Evolutionary conservation across 2,113 vertebrate genomes (phyloP), one percentile per base, ranked within the genome.

Genomic region (Zosterops pallidus): DNA sequence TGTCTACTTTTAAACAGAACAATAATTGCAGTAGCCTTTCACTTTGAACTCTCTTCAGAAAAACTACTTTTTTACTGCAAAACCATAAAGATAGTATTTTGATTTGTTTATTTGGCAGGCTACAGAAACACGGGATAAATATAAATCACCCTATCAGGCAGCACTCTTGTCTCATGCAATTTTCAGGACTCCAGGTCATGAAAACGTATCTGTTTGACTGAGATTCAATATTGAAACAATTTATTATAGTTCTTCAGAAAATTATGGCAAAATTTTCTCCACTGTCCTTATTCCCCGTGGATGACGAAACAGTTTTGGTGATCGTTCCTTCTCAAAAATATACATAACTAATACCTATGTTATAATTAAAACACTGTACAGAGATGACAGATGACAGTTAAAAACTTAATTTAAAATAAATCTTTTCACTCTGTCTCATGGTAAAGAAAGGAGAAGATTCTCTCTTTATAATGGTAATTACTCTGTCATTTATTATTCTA

Each of bases 321-420:
- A 97, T 98, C 95, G 67, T 95, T 97, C 97, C 96, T 96, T 97
- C 97, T 97, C 96, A 98, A 98, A 99, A 99, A 99, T 99, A 99
- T 98, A 99, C 98, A 98, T 98, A 98, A 99, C 98, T 98, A 99
- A 99, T 99, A 99, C 98, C 98, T 98, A 99, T 99, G 99, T 99
- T 99, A 99, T 99, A 99, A 99, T 99, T 99, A 99, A 98, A 98
- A 98, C 98, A 98, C 98, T 97, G 98, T 99, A 98, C 98, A 96
- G 98, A 98, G 99, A 99, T 99, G 99, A 99, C 99, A 99, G 99
- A 99, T 99, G 99, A 99, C 99, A 99, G 99, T 99, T 99, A 99
- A 99, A 99, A 99, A 99, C 99, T 99, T 99, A 99, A 99, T 99
- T 99, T 99, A 99, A 99, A 99, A 99, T 99, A 99, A 99, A 99